Percentiles rank a stretch among this genome's conserved stretches.
Conservation (phyloP, 2,888 invertebrate genomes). For the Amblyjoppa proteus region DNA sequence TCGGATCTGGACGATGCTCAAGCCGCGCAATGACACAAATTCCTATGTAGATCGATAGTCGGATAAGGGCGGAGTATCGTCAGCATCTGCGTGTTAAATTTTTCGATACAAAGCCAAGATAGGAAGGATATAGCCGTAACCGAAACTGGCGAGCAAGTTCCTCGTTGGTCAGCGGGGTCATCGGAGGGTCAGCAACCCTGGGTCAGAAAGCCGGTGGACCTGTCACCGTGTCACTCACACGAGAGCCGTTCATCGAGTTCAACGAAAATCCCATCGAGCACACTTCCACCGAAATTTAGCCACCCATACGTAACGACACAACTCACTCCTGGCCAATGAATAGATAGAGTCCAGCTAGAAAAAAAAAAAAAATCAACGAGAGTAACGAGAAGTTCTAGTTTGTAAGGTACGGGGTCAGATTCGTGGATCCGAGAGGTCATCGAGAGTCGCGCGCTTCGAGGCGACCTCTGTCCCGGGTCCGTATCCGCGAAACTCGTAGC, state of each 20-base stretch:
- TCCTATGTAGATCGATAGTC: slow-evolving; percentile 44
- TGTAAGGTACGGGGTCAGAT: slow-evolving; percentile 48
- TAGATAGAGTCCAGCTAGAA: background rate
- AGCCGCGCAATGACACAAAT: slow-evolving; percentile 16
- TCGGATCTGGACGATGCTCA: slow-evolving; percentile 35
- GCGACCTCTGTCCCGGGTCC: slow-evolving; percentile 59
- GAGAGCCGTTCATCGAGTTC: slow-evolving; percentile 21
- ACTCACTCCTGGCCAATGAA: slow-evolving; percentile 35
- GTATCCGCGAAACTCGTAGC: slow-evolving; percentile 58
- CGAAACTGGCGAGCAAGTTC: slow-evolving; percentile 55
- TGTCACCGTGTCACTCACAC: slow-evolving; percentile 48
- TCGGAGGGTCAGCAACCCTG: slow-evolving; percentile 52
- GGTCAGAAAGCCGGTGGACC: slow-evolving; percentile 67
- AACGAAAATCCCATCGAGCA: slow-evolving; percentile 13
- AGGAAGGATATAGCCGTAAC: slow-evolving; percentile 31
- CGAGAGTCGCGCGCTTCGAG: slow-evolving; percentile 53
- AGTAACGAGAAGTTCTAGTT: slow-evolving; percentile 62
- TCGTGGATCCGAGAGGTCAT: slow-evolving; percentile 53
- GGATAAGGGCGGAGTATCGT: slow-evolving; percentile 17
- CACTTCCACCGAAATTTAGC: slow-evolving; percentile 19
- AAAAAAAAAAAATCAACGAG: slow-evolving; percentile 11
- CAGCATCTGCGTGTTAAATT: slow-evolving; percentile 37
- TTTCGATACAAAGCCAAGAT: background rate
- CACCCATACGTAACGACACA: background rate
- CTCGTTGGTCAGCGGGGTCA: slow-evolving; percentile 51